phyloP scores from a whole-genome alignment of 2,113 vertebrate species.

The Tachysurus fulvidraco region DNA sequence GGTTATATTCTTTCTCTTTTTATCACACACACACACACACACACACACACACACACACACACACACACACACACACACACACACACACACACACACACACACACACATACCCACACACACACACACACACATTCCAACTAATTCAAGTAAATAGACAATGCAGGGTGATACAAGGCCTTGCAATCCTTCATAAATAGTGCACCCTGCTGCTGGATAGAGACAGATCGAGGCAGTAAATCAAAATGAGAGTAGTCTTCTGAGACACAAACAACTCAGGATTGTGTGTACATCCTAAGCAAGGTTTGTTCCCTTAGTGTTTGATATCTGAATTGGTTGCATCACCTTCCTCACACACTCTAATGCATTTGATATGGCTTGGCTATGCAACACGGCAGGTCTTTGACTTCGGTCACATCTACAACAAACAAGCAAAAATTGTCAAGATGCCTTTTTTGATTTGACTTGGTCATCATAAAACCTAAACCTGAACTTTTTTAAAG shows the following conservation, averaged over 20 bases:
- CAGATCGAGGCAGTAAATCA: constrained; percentile 26
- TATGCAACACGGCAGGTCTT: not conserved
- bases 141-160: constrained; percentile 44
- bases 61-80: constrained; percentile 4
- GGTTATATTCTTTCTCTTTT: not conserved
- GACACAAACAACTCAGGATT: constrained; percentile 16
- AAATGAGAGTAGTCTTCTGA: constrained; percentile 18
- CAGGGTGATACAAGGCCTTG: constrained; percentile 53
- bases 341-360: not conserved
- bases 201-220: constrained; percentile 35
- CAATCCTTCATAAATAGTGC: constrained; percentile 48
- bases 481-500: not conserved
- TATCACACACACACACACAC: not conserved
- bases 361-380: not conserved
- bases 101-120: constrained; percentile 9
- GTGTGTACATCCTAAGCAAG: not conserved
- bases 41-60: not conserved
- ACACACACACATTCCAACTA: constrained; percentile 15
- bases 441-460: not conserved
- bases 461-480: not conserved
- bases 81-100: constrained; percentile 9
- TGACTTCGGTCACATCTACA: not conserved
- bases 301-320: constrained; percentile 19
- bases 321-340: constrained; percentile 26
- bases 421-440: not conserved